phyloP scores from a whole-genome alignment of 2,797 vertebrate species.

The Pseudochirops cupreus region DNA sequence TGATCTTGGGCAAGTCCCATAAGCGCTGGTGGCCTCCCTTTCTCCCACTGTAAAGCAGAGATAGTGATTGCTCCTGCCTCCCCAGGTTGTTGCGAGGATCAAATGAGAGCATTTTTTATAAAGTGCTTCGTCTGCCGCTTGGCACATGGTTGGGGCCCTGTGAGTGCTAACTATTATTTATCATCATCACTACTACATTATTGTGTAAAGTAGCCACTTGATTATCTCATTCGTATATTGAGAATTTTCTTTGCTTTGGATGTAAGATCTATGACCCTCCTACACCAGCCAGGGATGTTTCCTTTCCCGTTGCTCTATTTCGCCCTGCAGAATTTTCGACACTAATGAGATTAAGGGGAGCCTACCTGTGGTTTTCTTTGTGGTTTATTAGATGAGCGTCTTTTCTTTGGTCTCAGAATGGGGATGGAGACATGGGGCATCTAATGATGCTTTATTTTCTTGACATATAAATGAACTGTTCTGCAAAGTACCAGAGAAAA shows the following conservation, averaged over 20 bases:
- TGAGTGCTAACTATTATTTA: not conserved
- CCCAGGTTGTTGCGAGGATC: not conserved
- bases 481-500: not conserved
- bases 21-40: not conserved
- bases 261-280: not conserved
- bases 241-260: slow-evolving; percentile 1
- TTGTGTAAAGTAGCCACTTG: not conserved
- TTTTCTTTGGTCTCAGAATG: slow-evolving; percentile 40
- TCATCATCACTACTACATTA: not conserved
- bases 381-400: slow-evolving; percentile 3
- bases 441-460: not conserved
- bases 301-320: not conserved
- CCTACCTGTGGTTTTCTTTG: not conserved
- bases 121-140: not conserved
- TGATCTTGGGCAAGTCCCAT: no score
- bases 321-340: slow-evolving; percentile 24
- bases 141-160: not conserved
- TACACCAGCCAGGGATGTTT: not conserved
- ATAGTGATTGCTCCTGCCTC: not conserved
- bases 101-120: not conserved
- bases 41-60: not conserved
- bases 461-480: slow-evolving; percentile 29
- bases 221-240: not conserved
- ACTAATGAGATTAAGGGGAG: not conserved
- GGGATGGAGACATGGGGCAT: slow-evolving; percentile 29